Evolutionary conservation across 2,113 vertebrate genomes (phyloP).

Genomic region (Coryphaenoides rupestris): DNA sequence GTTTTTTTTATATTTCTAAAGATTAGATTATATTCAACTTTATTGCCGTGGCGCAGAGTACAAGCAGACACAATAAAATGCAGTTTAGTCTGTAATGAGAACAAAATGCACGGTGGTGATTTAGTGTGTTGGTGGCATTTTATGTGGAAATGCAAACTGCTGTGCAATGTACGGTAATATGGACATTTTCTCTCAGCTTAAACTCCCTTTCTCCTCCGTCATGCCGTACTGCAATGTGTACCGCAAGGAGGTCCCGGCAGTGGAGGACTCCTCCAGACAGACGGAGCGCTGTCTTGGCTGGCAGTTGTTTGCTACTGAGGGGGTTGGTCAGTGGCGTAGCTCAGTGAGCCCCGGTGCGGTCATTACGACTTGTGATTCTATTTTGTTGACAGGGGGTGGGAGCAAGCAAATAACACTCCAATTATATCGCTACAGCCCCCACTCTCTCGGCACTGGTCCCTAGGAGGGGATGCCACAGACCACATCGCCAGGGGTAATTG

Average conservation of each 20-base stretch:
- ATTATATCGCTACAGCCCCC: no score
- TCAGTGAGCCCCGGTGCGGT: no score
- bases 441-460: no score
- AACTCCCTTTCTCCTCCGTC: background rate
- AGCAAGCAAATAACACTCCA: no score
- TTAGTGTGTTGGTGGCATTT: background rate
- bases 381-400: no score
- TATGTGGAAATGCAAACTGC: background rate
- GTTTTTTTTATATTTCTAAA: no score
- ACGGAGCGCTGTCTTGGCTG: background rate
- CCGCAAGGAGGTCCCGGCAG: no score
- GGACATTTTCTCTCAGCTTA: background rate
- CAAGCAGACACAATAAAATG: background rate
- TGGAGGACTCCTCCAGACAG: background rate
- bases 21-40: no score
- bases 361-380: no score
- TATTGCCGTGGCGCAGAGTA: no score
- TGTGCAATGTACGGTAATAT: slow-evolving; percentile 1
- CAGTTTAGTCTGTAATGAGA: background rate
- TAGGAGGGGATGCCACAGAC: background rate
- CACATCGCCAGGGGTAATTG: background rate
- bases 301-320: background rate
- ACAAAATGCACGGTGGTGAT: slow-evolving; percentile 1
- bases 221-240: no score
- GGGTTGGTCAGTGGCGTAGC: no score